Base-by-base conservation (phyloP, 2,888 invertebrate species). In the Biston betularia region DNA sequence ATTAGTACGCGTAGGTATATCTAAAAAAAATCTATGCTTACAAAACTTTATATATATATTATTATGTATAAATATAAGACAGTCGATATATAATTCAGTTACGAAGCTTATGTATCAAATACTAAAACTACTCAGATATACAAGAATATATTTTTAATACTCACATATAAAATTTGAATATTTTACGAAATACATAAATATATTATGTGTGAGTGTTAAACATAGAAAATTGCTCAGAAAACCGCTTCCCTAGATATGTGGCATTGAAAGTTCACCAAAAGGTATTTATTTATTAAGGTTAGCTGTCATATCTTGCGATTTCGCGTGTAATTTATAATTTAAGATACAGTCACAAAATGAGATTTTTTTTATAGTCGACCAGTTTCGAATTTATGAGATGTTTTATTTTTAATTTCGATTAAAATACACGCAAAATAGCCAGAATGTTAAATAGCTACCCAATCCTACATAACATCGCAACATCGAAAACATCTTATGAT, bases 21-120 rank as follows among this genome's bases (percentile, higher is more conserved):
- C 60, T 71, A 67, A 68, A 49, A 61, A 35, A 69, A 60, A 67
- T 63, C 60, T 72, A 69, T 57, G 74, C 70, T 69, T 71, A 73
- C 49, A 74, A 65, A 71, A 63, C 34, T 38, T 64, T 64, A 42
- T 54, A 40, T 71, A 65, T 68, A 65, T 61, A 67, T 65, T 71
- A 24, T 24, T 24, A 24, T 24, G 62, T 67, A 68, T 71, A 72
- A 70, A 71, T 50, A 65, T 70, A 70, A 45, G 73, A 73, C 75
- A 73, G 75, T 75, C 73, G 56, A 71, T 74, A 73, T 74, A 72
- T 70, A 67, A 60, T 63, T 68, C 58, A 69, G 63, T 64, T 68
- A 70, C 57, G 67, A 73, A 75, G 74, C 72, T 62, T 69, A 65
- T 52, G 65, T 74, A 73, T 68, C 65, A 74, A 73, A 73, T 69